Base-by-base conservation (phyloP, 2,797 vertebrate species). In the Chaetophractus vellerosus region DNA sequence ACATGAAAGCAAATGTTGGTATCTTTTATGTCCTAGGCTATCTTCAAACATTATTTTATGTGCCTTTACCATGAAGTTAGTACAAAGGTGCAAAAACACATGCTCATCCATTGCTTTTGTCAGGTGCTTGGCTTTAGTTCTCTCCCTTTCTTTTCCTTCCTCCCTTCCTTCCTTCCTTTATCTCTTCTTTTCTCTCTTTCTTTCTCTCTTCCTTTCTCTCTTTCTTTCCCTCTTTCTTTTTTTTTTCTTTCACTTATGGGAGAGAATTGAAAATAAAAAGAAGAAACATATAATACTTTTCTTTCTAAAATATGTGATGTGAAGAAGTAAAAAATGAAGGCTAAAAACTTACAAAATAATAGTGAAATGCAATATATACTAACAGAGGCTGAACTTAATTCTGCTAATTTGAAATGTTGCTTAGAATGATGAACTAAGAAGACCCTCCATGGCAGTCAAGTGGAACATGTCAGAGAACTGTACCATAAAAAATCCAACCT, bases 311-410 rank as follows among this genome's bases (percentile, higher is more conserved):
- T 63, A 72, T 12, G 9, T 38, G 1, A 26, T 36, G 18, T 2
- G 23, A 63, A 2, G 8, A 31, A 4, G 0, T 48, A 80, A 81
- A 69, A 69, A 5, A 8, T 5, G 66, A 92, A 50, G 31, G 2
- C 68, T 74, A 81, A 85, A 88, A 5, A 45, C 28, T 26, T 11
- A 71, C n/a, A 88, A 83, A 83, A 69, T 63, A 94, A 50, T 55
- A 82, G 24, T 45, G 4, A 66, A 61, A 45, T 19, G 12, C 14
- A 45, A 23, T 33, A 10, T 36, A 41, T 59, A 4, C 38, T 74
- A 12, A 78, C 18, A 48, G 6, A 79, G 24, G 33, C 12, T 66
- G 23, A 80, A 61, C 11, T 57, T 5, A 61, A 2, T 90, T 78
- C 14, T 63, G 12, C 10, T 81, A 78, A 80, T 61, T 31, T 91